phyloP scores from a whole-genome alignment of 2,113 vertebrate genomes.

The Climacteris rufus region DNA sequence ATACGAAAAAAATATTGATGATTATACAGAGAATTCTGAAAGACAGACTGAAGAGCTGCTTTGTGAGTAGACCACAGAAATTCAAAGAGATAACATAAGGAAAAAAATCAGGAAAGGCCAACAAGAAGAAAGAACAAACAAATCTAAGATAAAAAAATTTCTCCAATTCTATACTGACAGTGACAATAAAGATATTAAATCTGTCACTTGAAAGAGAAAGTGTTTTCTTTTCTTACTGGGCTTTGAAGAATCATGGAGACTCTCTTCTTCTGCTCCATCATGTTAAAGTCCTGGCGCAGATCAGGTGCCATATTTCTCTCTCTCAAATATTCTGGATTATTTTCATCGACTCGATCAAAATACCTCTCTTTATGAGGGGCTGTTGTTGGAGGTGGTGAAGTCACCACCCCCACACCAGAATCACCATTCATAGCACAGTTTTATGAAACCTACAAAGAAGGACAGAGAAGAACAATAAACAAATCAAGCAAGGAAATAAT shows the following conservation, averaged over 20 bases:
- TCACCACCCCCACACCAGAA: constrained; percentile 91
- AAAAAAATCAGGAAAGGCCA: background rate
- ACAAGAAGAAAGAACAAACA: background rate
- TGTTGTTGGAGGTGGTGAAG: constrained; percentile 91
- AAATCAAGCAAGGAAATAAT: background rate
- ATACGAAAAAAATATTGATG: background rate
- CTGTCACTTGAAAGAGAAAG: background rate
- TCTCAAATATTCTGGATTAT: constrained; percentile 91
- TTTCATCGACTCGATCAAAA: constrained; percentile 96
- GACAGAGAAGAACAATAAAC: background rate
- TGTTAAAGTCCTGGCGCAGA: constrained; percentile 97
- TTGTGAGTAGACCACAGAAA: background rate
- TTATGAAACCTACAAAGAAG: constrained; percentile 43
- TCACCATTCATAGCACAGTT: constrained; percentile 92
- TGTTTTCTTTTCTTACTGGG: constrained; percentile 78
- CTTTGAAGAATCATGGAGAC: constrained; percentile 99
- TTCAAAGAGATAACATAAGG: background rate
- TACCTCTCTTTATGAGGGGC: constrained; percentile 97
- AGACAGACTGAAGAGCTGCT: background rate
- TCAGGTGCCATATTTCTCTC: constrained; percentile 98
- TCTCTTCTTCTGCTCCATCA: constrained; percentile 99
- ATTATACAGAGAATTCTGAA: background rate
- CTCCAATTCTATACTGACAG: background rate
- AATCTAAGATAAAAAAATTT: background rate
- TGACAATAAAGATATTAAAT: background rate